Evolutionary conservation across 2,888 invertebrate genomes (phyloP), one percentile per base, ranked within the genome.

Genomic region (Heliconius aoede): DNA sequence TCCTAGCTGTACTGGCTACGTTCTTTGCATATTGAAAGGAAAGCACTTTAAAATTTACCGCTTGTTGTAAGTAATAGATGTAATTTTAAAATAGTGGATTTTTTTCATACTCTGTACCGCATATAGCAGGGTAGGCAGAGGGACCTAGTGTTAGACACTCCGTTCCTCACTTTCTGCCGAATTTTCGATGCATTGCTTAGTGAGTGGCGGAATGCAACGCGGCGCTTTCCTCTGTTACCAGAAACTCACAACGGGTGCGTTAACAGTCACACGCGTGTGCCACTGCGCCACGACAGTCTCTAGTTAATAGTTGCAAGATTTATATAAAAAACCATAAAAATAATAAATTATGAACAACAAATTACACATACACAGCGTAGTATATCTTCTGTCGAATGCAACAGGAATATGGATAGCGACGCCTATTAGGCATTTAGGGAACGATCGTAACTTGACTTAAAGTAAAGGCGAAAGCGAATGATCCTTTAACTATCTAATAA

Each of bases 341-440:
- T 72, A 72, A 58, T 26, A 72, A 40, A 72, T 26, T 36, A n/a
- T 58, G 64, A 55, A 72, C 55, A 55, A 26, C 32, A 26, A 36
- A 62, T 72, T 71, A 78, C 62, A 74, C 58, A 65, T 74, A 76
- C 76, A 60, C 72, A 61, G 64, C 62, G 55, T 32, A 36, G 58
- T 55, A 72, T 79, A 67, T 65, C 78, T 79, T 79, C 73, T 71
- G 55, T 65, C 46, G 28, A 65, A 79, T 79, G 76, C 74, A 46
- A 26, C n/a, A 55, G 71, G 81, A 80, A 81, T 81, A 76, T 78
- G 78, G 69, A 74, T 68, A 64, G 58, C 60, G 65, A 69, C 30
- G 74, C 73, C 55, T 80, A 80, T 77, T 78, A 80, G 73, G 76
- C 73, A 76, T 81, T 80, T 81, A 78, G 79, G 80, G 72, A 79